Base-by-base conservation (phyloP, 1,140 invertebrate genomes). In the Brachionus manjavacas region DNA sequence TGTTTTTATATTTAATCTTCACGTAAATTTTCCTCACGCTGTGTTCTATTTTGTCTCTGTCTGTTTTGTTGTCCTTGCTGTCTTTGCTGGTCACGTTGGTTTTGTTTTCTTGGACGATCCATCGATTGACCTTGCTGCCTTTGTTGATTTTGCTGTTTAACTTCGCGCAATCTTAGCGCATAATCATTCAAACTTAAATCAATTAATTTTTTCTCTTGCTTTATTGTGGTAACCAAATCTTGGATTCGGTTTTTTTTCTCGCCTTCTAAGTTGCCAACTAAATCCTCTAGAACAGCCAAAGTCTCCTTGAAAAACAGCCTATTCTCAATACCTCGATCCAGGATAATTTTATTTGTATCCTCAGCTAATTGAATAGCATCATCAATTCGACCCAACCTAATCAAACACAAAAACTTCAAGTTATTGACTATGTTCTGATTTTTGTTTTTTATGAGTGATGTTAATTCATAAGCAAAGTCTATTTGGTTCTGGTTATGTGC, bases 381-480 rank as follows among this genome's bases (percentile, higher is more conserved):
- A 49, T 76, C 72, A 14, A 76, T 25, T 49, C 72, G 14, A 31
- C 28, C 25, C 23, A 76, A 23, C 52, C 43, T 49, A 14, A 76
- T 12, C 25, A 76, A 76, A 14, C 3, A 49, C 23, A 76, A 52
- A 11, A 76, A 46, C 46, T 49, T 76, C 12, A 76, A 23, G 46
- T 76, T 76, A 46, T 76, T 76, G 4, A 76, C 31, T 46, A 76
- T 49, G n/a, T 76, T 76, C 11, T 20, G 7, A 49, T 46, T 76
- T 49, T 76, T 76, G 31, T 76, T 76, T 49, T 76, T 76, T 43
- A 76, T 76, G 31, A 11, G 20, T 11, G 41, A 35, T 14, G 72
- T 76, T 49, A 76, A 76, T 76, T 76, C 72, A 76, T 76, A 49
- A n/a, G 72, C 72, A 20, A 76, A 76, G 14, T 76, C 72, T 23